These are phyloP conservation scores for Dendrolimus punctatus DNA, from an alignment of 1,140 invertebrate genomes.

Conservation along the genomic window DNA sequence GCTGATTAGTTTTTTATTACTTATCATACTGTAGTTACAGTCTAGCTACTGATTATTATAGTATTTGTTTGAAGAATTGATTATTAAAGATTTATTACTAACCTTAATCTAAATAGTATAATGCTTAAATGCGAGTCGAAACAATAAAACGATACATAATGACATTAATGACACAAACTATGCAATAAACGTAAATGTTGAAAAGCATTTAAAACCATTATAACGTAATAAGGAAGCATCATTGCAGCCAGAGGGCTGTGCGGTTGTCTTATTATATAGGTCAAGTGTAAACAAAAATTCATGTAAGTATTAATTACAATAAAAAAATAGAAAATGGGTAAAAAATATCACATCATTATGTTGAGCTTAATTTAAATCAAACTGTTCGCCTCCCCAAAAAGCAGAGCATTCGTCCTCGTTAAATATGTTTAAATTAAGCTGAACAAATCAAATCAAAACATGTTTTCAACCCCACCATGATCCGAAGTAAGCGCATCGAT, in stretches of 20 bases:
- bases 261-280: too few species aligned
- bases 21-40: conserved; percentile 35
- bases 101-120: conserved; percentile 47
- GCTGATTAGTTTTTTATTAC: conserved; percentile 26
- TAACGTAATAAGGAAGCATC: conserved; percentile 65
- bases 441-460: conserved; percentile 59
- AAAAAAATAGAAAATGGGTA: conserved; percentile 58
- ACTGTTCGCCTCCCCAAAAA: not conserved
- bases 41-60: conserved; percentile 61
- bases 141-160: conserved; percentile 38
- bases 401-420: not conserved
- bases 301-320: conserved; percentile 57
- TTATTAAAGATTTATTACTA: conserved; percentile 53
- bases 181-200: conserved; percentile 56
- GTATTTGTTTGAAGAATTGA: conserved; percentile 57
- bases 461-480: conserved; percentile 22
- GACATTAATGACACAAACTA: conserved; percentile 24
- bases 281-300: conserved; percentile 1
- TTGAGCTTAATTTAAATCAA: conserved; percentile 69
- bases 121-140: conserved; percentile 53
- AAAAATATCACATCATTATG: conserved; percentile 72
- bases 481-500: conserved; percentile 21
- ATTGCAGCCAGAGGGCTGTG: conserved; percentile 27
- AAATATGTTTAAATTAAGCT: conserved; percentile 61
- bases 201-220: conserved; percentile 54